Evolutionary conservation across 1,140 invertebrate genomes (phyloP).

Genomic region (Drosophila seguyi): DNA sequence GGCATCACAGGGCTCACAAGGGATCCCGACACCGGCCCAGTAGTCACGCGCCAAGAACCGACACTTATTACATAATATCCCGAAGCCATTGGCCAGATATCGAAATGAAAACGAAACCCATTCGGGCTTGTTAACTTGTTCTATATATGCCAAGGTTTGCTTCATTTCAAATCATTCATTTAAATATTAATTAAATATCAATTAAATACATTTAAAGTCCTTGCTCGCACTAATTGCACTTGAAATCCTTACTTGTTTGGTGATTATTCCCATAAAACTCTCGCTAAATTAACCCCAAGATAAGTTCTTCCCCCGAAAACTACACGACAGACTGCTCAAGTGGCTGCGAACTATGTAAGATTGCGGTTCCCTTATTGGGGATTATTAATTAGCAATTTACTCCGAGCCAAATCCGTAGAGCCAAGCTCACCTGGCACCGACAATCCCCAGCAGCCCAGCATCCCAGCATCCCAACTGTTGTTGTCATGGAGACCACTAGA

Average conservation of each 20-base stretch:
- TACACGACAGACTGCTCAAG: slow-evolving; percentile 1
- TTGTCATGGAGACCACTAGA: slow-evolving; percentile 14
- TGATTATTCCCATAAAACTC: background rate
- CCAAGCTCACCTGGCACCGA: background rate
- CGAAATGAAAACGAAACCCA: background rate
- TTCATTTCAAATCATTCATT: too few species aligned
- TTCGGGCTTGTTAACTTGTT: background rate
- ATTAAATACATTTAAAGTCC: background rate
- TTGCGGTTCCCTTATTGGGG: slow-evolving; percentile 17
- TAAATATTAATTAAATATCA: too few species aligned
- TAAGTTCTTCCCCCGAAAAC: background rate
- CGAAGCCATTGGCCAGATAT: slow-evolving; percentile 11
- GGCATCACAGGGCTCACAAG: slow-evolving; percentile 16
- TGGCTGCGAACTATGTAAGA: slow-evolving; percentile 10
- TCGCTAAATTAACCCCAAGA: background rate
- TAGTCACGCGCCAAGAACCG: slow-evolving; percentile 29
- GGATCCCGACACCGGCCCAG: slow-evolving; percentile 1
- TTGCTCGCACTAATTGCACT: background rate
- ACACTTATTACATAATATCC: slow-evolving; percentile 45
- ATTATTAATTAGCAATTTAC: slow-evolving; percentile 46
- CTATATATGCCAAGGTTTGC: background rate
- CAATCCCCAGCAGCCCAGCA: background rate
- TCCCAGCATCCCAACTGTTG: background rate
- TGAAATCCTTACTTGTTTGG: background rate
- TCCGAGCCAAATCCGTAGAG: background rate